Base-by-base conservation (phyloP, 2,888 invertebrate genomes). In the Lysandra coridon region DNA sequence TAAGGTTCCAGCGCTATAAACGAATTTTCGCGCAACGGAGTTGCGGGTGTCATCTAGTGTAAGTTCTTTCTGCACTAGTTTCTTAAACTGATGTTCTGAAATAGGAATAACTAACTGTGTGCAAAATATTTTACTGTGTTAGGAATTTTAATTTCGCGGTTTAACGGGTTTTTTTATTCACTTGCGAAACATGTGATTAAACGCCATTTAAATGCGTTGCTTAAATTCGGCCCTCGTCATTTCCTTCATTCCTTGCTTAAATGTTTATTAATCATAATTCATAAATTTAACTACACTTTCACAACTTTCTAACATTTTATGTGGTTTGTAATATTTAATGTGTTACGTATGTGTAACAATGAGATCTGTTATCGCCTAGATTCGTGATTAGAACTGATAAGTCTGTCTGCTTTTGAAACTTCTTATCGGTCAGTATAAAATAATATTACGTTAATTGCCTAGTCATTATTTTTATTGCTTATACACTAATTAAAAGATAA, bases 371-470 rank as follows among this genome's bases (percentile, higher is more conserved):
- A 75, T 75, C 75, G n/a, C 5, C 23, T 75, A 44, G 30, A 30
- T 17, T 69, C 12, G 1, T 4, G 57, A 17, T 57, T 17, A 17
- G 14, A 75, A 44, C 10, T 30, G 23, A 44, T 49, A 75, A 44
- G 4, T 44, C 44, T 4, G 49, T 75, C 49, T 75, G 23, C 75
- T 75, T 49, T 75, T 49, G 14, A 49, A 75, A 75, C 14, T 23
- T 49, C 75, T 49, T 75, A 75, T 75, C 49, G 75, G 75, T 44
- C 44, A 75, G 23, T 44, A 49, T n/a, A 23, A 75, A 74, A 44
- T 40, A 37, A 37, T 37, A 4, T 5, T 73, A 44, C 10, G 2
- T 69, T 69, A 69, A 69, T 69, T 33, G 0, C 23, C 0, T 37
- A 69, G 33, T 33, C 4, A 33, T 69, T 17, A 12, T 23, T 6